Evolutionary conservation across 2,113 vertebrate species (phyloP).

Genomic region (Gila orcuttii): DNA sequence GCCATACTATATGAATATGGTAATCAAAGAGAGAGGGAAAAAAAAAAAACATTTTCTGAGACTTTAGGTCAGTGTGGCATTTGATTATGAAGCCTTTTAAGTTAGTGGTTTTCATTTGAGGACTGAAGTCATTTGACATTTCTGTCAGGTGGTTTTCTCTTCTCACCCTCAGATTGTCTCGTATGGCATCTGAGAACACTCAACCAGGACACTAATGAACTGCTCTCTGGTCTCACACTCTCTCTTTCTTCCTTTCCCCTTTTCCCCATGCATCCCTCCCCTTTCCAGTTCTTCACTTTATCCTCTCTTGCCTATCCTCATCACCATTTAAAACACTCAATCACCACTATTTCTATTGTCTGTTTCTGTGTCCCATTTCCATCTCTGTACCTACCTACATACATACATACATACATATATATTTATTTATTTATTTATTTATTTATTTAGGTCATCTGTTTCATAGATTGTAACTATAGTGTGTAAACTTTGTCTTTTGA

Average conservation of each 20-base stretch:
- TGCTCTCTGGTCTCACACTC: background rate
- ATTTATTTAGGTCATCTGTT: background rate
- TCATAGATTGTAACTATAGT: background rate
- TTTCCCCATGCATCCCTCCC: background rate
- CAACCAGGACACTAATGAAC: slow-evolving; percentile 3
- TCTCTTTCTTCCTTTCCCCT: background rate
- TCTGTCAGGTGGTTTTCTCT: slow-evolving; percentile 15
- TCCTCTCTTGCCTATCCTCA: background rate
- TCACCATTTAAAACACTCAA: background rate
- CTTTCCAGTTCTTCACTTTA: background rate
- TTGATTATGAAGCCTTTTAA: slow-evolving; percentile 3
- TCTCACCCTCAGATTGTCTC: slow-evolving; percentile 11
- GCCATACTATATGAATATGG: background rate
- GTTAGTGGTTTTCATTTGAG: slow-evolving; percentile 9
- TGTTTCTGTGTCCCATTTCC: slow-evolving; percentile 2
- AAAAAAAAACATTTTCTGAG: background rate
- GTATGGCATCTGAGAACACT: slow-evolving; percentile 22
- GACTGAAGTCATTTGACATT: slow-evolving; percentile 27
- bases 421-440: background rate
- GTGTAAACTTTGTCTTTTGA: background rate
- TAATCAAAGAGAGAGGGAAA: background rate
- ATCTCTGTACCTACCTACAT: background rate
- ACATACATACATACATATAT: too few relatives aligned
- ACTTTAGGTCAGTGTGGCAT: slow-evolving; percentile 14
- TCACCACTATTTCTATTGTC: background rate